A percentile compares a stretch with the other conserved stretches of the same genome.
These are phyloP conservation scores for Chaetophractus vellerosus DNA, from an alignment of 2,797 vertebrate species.

Conservation along the genomic window DNA sequence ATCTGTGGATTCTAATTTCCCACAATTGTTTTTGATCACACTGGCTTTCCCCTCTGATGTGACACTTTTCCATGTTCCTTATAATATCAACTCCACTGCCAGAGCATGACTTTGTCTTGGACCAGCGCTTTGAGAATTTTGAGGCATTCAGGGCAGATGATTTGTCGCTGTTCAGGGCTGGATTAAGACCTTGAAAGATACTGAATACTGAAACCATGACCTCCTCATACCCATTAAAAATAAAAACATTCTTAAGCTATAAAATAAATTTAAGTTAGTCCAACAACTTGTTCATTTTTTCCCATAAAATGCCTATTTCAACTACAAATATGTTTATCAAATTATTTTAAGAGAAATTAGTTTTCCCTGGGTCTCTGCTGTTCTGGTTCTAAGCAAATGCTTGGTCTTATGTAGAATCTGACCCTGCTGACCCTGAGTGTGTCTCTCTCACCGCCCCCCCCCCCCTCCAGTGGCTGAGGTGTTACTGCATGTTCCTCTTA, in stretches of 20 bases:
- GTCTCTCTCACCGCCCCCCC: too few relatives aligned
- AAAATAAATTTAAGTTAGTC: conserved; percentile 25
- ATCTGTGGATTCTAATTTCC: not conserved
- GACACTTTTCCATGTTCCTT: too few relatives aligned
- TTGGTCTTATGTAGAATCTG: not conserved
- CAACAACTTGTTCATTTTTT: conserved; percentile 3
- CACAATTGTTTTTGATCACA: not conserved
- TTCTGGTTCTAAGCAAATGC: not conserved
- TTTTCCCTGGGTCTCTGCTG: not conserved
- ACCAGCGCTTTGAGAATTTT: not conserved
- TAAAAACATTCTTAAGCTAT: not conserved
- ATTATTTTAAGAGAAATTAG: conserved; percentile 57
- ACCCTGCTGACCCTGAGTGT: not conserved
- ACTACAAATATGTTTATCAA: conserved; percentile 52
- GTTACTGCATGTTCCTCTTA: not conserved
- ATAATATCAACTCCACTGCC: not conserved
- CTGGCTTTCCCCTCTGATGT: not conserved
- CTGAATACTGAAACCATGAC: not conserved
- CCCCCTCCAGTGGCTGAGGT: too few relatives aligned
- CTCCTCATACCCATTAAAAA: not conserved
- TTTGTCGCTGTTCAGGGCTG: not conserved
- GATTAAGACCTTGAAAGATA: not conserved
- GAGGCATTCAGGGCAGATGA: not conserved
- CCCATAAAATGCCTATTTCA: not conserved
- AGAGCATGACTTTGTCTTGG: not conserved